phyloP scores from a whole-genome alignment of 2,888 invertebrate genomes.

The Clistopyga incitator region DNA sequence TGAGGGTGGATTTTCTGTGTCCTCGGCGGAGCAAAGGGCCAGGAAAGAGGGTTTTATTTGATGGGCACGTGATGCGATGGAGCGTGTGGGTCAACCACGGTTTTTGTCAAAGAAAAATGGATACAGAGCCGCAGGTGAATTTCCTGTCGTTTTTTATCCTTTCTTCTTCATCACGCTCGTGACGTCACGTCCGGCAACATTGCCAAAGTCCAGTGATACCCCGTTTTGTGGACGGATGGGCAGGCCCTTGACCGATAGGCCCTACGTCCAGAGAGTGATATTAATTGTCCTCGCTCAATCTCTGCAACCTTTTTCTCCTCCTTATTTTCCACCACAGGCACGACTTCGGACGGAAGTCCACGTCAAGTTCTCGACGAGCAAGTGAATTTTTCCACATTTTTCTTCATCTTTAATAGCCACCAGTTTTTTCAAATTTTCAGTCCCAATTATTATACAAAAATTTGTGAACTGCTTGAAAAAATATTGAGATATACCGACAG shows the following conservation, averaged over 20 bases:
- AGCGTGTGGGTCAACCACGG: conserved; percentile 11
- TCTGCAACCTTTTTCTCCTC: conserved; percentile 41
- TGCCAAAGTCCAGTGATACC: conserved; percentile 8
- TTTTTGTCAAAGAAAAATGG: conserved; percentile 55
- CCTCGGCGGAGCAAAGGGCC: background rate
- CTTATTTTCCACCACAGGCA: background rate
- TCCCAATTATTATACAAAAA: too few species aligned
- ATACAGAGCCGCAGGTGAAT: conserved; percentile 39
- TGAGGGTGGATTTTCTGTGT: conserved; percentile 21
- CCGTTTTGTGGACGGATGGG: background rate
- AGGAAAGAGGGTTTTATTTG: conserved; percentile 33
- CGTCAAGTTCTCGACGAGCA: background rate
- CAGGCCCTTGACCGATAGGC: conserved; percentile 35
- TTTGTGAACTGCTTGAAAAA: too few species aligned
- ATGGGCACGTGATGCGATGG: background rate
- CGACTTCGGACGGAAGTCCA: background rate
- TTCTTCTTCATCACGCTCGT: conserved; percentile 36
- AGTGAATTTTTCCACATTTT: background rate
- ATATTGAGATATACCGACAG: too few species aligned
- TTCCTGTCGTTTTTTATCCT: conserved; percentile 7
- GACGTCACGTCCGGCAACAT: conserved; percentile 40
- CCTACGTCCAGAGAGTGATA: conserved; percentile 37
- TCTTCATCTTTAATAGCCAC: background rate
- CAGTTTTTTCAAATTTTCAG: background rate
- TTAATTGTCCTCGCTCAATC: conserved; percentile 52